A percentile compares a stretch with the other conserved stretches of the same genome.
phyloP scores from a whole-genome alignment of 2,113 vertebrate species.

The Amazona guildingii region DNA sequence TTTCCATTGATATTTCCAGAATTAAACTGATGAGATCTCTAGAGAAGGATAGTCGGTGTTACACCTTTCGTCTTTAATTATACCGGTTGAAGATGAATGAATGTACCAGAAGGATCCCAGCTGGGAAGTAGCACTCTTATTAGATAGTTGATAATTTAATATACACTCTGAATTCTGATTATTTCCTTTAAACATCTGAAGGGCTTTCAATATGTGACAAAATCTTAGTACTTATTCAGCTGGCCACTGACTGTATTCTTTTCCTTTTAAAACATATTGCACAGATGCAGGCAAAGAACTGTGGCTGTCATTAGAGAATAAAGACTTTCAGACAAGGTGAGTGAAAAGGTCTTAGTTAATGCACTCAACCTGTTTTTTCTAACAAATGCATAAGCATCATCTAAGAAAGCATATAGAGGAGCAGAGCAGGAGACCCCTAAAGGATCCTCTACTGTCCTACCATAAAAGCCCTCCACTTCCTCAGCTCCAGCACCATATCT shows the following conservation, averaged over 20 bases:
- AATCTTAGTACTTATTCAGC: constrained; percentile 3
- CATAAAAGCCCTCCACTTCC: not conserved
- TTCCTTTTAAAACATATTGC: not conserved
- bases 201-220: constrained; percentile 33
- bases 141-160: constrained; percentile 75
- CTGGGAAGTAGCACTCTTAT: constrained; percentile 70
- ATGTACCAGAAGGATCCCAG: constrained; percentile 68
- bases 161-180: constrained; percentile 58
- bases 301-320: constrained; percentile 23
- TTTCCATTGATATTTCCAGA: constrained; percentile 74
- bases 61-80: constrained; percentile 80
- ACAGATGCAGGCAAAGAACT: constrained; percentile 5
- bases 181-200: constrained; percentile 51
- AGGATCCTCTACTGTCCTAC: not conserved
- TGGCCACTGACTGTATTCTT: not conserved
- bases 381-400: not conserved
- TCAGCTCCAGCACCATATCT: not conserved
- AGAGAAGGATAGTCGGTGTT: constrained; percentile 73
- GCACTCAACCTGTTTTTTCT: constrained; percentile 18
- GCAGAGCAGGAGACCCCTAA: not conserved
- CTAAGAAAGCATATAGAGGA: not conserved
- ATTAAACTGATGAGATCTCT: constrained; percentile 78
- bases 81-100: constrained; percentile 74
- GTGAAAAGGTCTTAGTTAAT: constrained; percentile 31
- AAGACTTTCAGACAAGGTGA: constrained; percentile 9